Percentiles rank a stretch among this genome's conserved stretches.
Evolutionary conservation across 2,797 vertebrate genomes (phyloP).

Genomic region (Pogoniulus pusillus): DNA sequence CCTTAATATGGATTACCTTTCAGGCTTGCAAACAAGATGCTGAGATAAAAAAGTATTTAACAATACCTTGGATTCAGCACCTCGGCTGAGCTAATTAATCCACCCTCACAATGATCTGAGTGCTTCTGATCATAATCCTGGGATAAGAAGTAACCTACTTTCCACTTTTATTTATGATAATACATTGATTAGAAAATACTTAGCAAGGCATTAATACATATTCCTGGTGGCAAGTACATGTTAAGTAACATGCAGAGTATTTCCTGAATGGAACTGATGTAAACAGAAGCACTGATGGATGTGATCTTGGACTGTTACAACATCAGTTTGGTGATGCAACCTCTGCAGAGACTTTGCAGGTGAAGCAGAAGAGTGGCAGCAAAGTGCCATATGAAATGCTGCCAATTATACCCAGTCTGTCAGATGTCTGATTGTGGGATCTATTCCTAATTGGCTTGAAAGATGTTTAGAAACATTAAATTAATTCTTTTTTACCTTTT

Average conservation of each 20-base stretch:
- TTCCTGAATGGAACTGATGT: not conserved
- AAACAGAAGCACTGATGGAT: not conserved
- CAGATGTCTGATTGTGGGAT: conserved; percentile 20
- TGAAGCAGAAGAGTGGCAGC: conserved; percentile 26
- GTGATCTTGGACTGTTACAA: not conserved
- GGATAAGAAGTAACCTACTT: conserved; percentile 39
- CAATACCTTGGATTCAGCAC: not conserved
- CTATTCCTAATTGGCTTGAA: conserved; percentile 8
- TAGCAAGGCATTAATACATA: not conserved
- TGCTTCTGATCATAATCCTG: not conserved
- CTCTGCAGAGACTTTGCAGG: conserved; percentile 5
- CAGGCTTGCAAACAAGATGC: conserved; percentile 5
- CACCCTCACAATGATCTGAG: not conserved
- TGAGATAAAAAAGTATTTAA: not conserved
- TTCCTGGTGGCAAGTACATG: not conserved
- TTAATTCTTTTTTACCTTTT: not conserved
- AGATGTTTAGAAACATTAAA: not conserved
- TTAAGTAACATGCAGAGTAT: not conserved
- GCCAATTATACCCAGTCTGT: conserved; percentile 10
- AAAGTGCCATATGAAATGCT: conserved; percentile 22
- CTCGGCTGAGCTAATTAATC: conserved; percentile 17
- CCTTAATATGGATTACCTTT: not conserved
- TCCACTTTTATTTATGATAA: not conserved
- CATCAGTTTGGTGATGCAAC: accelerated
- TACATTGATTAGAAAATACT: conserved; percentile 17